A percentile compares a stretch with the other conserved stretches of the same genome.
These are phyloP conservation scores for Linnaemya tessellans DNA, from an alignment of 2,888 invertebrate genomes.

Conservation along the genomic window DNA sequence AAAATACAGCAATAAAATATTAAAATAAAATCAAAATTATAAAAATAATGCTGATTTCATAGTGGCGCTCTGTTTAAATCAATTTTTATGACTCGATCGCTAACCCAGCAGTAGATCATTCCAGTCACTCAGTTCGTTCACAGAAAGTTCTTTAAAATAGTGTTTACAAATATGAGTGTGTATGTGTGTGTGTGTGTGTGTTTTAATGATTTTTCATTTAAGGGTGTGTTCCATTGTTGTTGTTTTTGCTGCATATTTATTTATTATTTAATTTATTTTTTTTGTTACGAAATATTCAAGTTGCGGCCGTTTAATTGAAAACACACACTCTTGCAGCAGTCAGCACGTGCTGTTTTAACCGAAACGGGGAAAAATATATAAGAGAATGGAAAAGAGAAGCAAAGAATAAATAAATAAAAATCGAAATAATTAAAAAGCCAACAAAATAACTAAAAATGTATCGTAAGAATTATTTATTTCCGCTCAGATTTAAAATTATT, in stretches of 20 bases:
- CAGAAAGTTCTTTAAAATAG: constrained; percentile 23
- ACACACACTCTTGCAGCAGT: constrained; percentile 57
- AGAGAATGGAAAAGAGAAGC: not conserved
- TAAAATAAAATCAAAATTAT: not conserved
- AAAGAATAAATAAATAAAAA: not conserved
- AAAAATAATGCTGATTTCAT: constrained; percentile 55
- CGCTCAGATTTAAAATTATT: constrained; percentile 42
- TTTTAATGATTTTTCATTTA: constrained; percentile 34
- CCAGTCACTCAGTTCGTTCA: not conserved
- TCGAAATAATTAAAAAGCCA: constrained; percentile 41
- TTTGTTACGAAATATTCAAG: constrained; percentile 34
- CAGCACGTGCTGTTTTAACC: constrained; percentile 66
- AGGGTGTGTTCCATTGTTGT: constrained; percentile 49
- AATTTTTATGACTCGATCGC: constrained; percentile 46
- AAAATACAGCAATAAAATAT: constrained; percentile 1
- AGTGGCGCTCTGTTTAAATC: constrained; percentile 70
- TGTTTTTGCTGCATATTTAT: constrained; percentile 25
- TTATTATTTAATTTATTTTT: constrained; percentile 47
- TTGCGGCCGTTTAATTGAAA: constrained; percentile 57
- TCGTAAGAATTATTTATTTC: constrained; percentile 41
- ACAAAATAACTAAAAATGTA: constrained; percentile 45
- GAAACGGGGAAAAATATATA: constrained; percentile 18
- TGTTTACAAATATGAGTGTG: not conserved
- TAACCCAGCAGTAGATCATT: constrained; percentile 47
- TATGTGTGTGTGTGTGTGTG: not conserved